Evolutionary conservation across 2,113 vertebrate genomes (phyloP).

Genomic region (Corydoras maculifer): DNA sequence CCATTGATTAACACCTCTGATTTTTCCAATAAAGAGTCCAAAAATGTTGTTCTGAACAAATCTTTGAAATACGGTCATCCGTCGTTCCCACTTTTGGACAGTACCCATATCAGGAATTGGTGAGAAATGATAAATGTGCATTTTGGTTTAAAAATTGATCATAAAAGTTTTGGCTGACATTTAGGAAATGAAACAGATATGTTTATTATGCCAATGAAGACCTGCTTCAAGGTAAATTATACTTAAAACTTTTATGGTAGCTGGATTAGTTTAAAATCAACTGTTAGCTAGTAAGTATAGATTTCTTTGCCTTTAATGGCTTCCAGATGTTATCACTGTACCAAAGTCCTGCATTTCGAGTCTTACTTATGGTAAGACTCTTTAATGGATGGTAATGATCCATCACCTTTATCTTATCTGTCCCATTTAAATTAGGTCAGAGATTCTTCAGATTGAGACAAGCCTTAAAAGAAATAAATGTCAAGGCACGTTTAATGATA

Average conservation of each 20-base stretch:
- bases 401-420: conserved; percentile 32
- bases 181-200: too few species aligned
- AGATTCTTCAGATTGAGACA: conserved; percentile 1
- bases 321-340: not conserved
- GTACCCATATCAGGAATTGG: too few species aligned
- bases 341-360: not conserved
- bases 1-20: conserved; percentile 10
- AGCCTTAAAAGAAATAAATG: not conserved
- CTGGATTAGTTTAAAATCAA: too few species aligned
- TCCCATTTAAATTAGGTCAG: conserved; percentile 29
- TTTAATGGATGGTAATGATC: conserved; percentile 15
- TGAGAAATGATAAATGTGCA: too few species aligned
- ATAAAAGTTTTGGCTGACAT: too few species aligned
- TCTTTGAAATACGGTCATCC: conserved; percentile 2
- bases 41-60: not conserved
- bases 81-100: not conserved
- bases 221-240: too few species aligned
- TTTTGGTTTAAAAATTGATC: too few species aligned
- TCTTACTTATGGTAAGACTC: not conserved
- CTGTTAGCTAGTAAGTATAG: too few species aligned
- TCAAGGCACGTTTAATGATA: not conserved
- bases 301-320: not conserved
- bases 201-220: too few species aligned
- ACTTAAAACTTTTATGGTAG: too few species aligned
- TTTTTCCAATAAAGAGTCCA: not conserved